Evolutionary conservation across 1,140 invertebrate species (phyloP).

Genomic region (Cotesia chilonis): DNA sequence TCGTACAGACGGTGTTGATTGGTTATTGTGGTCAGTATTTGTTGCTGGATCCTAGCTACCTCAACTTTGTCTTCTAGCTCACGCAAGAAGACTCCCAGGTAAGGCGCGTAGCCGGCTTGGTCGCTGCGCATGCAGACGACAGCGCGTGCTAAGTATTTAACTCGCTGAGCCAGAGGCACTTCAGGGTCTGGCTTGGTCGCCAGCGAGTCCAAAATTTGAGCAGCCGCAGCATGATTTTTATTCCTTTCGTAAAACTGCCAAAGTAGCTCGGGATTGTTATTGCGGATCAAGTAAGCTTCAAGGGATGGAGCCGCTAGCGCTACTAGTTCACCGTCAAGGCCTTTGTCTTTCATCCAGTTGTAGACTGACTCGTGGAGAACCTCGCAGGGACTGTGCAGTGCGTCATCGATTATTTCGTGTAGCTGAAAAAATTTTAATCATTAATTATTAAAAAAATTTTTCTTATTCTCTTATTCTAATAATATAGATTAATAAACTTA

Average conservation of each 20-base stretch:
- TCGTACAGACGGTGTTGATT: constrained; percentile 58
- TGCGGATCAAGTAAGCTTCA: constrained; percentile 79
- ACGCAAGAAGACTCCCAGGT: constrained; percentile 85
- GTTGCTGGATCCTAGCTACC: constrained; percentile 82
- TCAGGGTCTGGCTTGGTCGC: constrained; percentile 79
- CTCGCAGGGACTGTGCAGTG: constrained; percentile 77
- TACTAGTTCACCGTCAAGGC: constrained; percentile 80
- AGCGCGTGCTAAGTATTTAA: constrained; percentile 92
- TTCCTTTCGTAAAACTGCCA: constrained; percentile 97
- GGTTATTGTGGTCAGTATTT: constrained; percentile 73
- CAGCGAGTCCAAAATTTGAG: constrained; percentile 87
- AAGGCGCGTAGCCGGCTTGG: constrained; percentile 77
- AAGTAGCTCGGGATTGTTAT: constrained; percentile 83
- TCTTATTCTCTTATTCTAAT: not conserved
- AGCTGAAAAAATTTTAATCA: constrained; percentile 43
- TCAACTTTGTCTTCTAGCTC: constrained; percentile 95
- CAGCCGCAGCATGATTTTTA: constrained; percentile 91
- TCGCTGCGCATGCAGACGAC: constrained; percentile 94
- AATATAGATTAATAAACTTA: constrained; percentile 44
- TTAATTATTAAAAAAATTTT: not conserved
- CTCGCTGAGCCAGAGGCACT: constrained; percentile 75
- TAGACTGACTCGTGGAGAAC: constrained; percentile 90
- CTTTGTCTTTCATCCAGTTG: constrained; percentile 89
- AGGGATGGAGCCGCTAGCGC: constrained; percentile 81
- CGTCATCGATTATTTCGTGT: constrained; percentile 63